phyloP scores from a whole-genome alignment of 2,888 invertebrate species.

The Heteromyza rotundicornis region DNA sequence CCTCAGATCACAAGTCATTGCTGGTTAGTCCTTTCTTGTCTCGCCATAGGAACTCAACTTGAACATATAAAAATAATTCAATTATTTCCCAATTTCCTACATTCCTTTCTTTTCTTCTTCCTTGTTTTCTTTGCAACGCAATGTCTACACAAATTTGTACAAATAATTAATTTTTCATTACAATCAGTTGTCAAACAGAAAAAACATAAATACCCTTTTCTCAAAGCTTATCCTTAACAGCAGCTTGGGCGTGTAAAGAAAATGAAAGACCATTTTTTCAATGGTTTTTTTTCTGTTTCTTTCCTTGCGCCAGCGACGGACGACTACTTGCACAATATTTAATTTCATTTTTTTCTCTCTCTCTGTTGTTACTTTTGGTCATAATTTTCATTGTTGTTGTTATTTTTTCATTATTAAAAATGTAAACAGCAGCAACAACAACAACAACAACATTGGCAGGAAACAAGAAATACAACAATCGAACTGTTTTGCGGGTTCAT shows the following conservation, averaged over 20 bases:
- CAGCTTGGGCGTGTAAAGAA: neutral
- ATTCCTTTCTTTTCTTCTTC: neutral
- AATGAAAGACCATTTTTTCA: neutral
- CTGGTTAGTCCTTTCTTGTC: too few relatives aligned
- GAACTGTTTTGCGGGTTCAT: neutral
- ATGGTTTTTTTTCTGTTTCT: too few relatives aligned
- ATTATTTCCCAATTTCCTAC: neutral
- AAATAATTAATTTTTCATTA: constrained; percentile 9
- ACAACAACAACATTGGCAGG: neutral
- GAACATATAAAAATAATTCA: constrained; percentile 1
- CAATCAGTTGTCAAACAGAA: neutral
- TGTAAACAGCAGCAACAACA: constrained; percentile 11
- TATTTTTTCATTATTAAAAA: constrained; percentile 12
- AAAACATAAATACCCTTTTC: neutral
- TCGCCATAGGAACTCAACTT: too few relatives aligned
- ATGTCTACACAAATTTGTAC: neutral
- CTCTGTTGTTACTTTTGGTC: neutral
- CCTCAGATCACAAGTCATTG: too few relatives aligned
- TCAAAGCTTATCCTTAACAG: neutral
- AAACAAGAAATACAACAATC: constrained; percentile 2
- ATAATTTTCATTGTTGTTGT: constrained; percentile 7
- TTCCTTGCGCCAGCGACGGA: too few relatives aligned
- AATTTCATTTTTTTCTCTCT: neutral
- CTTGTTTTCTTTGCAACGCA: neutral
- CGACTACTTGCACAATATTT: constrained; percentile 4